Evolutionary conservation across 53 echinoderm and acorn worm genomes (phyloP), one percentile per base, ranked within the genome.

Genomic region (Luidia sarsii): DNA sequence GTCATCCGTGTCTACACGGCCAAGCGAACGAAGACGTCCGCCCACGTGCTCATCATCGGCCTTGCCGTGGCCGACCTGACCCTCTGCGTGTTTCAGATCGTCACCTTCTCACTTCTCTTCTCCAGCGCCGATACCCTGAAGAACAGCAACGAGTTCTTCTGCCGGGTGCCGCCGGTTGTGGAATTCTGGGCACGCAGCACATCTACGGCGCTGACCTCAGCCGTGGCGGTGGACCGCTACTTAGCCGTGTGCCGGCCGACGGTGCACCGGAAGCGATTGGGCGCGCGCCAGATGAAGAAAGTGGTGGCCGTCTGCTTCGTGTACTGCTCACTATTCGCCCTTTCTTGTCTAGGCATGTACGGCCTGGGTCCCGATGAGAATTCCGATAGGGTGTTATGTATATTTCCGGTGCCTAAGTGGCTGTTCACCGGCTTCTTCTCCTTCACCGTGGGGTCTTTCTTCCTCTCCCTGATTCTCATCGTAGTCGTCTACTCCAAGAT

Each of bases 1-100:
- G 43, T 59, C 20, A 38, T 77, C 14, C 38, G 41, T 20, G 79
- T 77, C 1, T 77, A 77, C 28, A 21, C 43, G 7, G 41, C 45
- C 25, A 77, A 77, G 59, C 34, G 33, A 18, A 56, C 27, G 29
- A 56, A 60, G 45, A 39, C 24, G 59, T 39, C 79, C 0, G 39
- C 79, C 22, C 79, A 77, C 39, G 32, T 57, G 13, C 61, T 77
- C 43, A 61, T 77, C 39, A 61, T 77, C 19, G 79, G 61, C 15
- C 59, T 77, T 22, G 79, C 79, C 37, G 13, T 38, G 4, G 60
- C 60, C 39, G 79, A 77, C 62, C 15, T 62, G 0, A 23, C 7
- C 28, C 61, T 77, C 57, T 77, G 79, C 28, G 15, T 77, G 10
- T 15, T 61, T 15, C 25, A 36, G 31, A 21, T 37, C n/a, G 25